Conservation (phyloP, 2,888 invertebrate genomes). For the Heliconius erato region DNA sequence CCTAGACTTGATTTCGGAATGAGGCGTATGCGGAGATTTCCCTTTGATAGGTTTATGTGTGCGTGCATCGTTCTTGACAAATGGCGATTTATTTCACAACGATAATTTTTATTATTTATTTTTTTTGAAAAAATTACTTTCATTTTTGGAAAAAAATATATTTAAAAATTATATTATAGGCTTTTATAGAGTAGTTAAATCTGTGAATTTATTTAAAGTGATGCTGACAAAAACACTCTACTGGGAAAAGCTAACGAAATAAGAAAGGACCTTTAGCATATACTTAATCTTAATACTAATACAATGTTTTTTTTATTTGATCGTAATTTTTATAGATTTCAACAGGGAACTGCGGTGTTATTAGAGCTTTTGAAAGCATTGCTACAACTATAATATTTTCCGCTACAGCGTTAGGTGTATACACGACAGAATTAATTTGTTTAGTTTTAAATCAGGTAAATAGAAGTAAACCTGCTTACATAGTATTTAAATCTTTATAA, state of each 20-base stretch:
- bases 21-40: too few species aligned
- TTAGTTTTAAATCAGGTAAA: constrained; percentile 79
- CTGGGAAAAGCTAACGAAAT: background rate
- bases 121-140: too few species aligned
- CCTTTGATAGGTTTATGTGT: too few species aligned
- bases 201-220: too few species aligned
- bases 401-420: constrained; percentile 73
- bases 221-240: too few species aligned
- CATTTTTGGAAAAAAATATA: too few species aligned
- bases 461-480: background rate
- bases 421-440: constrained; percentile 76
- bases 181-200: too few species aligned
- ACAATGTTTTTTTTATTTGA: background rate
- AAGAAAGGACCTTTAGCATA: background rate
- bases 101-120: too few species aligned
- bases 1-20: too few species aligned
- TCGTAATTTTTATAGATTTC: constrained; percentile 65
- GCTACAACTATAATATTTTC: constrained; percentile 71
- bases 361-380: constrained; percentile 75
- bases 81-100: too few species aligned
- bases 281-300: background rate
- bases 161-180: too few species aligned
- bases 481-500: background rate
- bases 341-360: constrained; percentile 78
- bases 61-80: too few species aligned